A percentile compares a stretch with the other conserved stretches of the same genome.
phyloP scores from a whole-genome alignment of 2,797 vertebrate species.

The Parauchenoglanis punctatus region DNA sequence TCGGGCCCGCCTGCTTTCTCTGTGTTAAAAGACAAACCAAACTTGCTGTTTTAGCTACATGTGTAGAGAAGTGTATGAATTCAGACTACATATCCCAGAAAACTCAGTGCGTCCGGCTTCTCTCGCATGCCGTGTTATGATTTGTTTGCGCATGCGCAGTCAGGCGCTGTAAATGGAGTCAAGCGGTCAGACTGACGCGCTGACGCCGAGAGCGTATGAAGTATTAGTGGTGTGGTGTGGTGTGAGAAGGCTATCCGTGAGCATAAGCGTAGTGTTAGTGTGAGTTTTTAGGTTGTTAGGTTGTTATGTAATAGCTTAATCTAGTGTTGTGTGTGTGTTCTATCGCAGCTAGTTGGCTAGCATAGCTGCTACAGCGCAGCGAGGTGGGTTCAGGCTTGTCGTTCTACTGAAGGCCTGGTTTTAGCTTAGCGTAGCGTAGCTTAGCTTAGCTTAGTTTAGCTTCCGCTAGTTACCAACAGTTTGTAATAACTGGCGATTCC shows the following conservation, averaged over 20 bases:
- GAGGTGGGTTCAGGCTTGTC: not conserved
- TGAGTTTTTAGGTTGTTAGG: not conserved
- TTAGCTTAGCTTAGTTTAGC: not conserved
- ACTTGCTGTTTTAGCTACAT: slow-evolving; percentile 60
- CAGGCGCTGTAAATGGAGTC: slow-evolving; percentile 70
- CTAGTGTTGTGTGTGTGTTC: not conserved
- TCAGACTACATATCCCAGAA: slow-evolving; percentile 75
- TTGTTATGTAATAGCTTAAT: not conserved
- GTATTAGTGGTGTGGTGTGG: slow-evolving; percentile 43
- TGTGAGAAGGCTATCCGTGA: slow-evolving; percentile 28
- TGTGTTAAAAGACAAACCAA: slow-evolving; percentile 59
- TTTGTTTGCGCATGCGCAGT: slow-evolving; percentile 51
- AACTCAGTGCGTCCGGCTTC: not conserved
- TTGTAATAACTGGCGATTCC: not conserved
- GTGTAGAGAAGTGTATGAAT: slow-evolving; percentile 8
- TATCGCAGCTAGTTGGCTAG: not conserved
- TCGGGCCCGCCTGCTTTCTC: slow-evolving; percentile 47
- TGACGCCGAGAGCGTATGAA: slow-evolving; percentile 57
- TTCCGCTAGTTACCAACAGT: not conserved
- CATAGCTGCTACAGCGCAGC: not conserved
- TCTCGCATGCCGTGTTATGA: slow-evolving; percentile 32
- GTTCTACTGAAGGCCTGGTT: slow-evolving; percentile 1
- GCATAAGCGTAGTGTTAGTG: not conserved
- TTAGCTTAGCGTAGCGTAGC: not conserved
- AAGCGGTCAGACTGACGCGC: slow-evolving; percentile 59